Evolutionary conservation across 2,797 vertebrate species (phyloP), one percentile per base, ranked within the genome.

Genomic region (Rhodeus uyekii): DNA sequence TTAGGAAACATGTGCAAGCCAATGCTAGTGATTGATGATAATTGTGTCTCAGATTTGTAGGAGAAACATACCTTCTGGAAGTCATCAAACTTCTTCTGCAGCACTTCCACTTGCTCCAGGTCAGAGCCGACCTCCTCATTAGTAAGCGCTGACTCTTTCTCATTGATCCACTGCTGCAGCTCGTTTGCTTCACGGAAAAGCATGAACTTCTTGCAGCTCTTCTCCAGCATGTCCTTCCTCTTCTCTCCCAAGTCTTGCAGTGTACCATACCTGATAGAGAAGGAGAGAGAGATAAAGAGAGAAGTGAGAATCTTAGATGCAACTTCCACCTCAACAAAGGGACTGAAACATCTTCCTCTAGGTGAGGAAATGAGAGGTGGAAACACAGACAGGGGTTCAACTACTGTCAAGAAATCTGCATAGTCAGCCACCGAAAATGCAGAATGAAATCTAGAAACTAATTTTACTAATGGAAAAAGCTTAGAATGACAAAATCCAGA

Each of bases 181-280:
- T 99, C 98, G 0, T 96, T 99, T 2, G 98, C 96, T 71, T 99
- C 98, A 0, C 98, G 96, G 95, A 99, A 99, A 86, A 99, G 85
- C 97, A 99, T 99, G 71, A 99, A 99, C 89, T 99, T 99, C 93
- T 99, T 99, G 88, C 98, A 99, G 89, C 98, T 99, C 91, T 99
- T 99, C 92, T 99, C 98, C 76, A 99, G 84, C 98, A 99, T 99
- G 92, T 96, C 95, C 88, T 99, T 99, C 4, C 98, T 96, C 84
- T 98, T 99, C 87, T 97, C 97, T 2, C 98, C 98, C 88, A 99
- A 91, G 58, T 99, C 98, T 85, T 96, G 87, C 83, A 99, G 94
- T 22, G 97, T 98, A 1, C 95, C 96, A 14, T 99, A 99, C 84
- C 98, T 99, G 82, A 27, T 13, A 46, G 18, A 32, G 24, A 48